Conservation (phyloP, 2,797 vertebrate species). For the Ceyx erithaca region DNA sequence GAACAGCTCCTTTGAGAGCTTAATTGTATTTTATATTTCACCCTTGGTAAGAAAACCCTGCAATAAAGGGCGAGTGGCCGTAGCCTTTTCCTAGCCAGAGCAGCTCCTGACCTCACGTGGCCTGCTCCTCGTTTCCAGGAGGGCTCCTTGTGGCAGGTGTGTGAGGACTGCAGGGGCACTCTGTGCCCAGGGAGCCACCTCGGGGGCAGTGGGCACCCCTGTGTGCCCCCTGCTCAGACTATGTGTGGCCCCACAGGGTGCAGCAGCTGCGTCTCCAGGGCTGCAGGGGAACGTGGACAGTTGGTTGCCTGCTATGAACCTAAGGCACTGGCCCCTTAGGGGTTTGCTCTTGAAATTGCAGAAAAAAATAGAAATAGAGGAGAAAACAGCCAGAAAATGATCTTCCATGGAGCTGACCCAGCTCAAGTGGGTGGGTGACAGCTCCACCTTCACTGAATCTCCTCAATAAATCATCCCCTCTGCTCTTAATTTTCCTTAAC, state of each 20-base stretch:
- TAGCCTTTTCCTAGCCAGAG: neutral
- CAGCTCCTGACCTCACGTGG: neutral
- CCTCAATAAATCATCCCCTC: neutral
- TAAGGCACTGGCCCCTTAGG: neutral
- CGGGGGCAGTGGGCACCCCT: neutral
- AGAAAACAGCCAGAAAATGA: neutral
- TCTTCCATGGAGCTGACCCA: neutral
- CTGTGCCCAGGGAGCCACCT: rapidly evolving
- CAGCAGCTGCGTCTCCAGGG: neutral
- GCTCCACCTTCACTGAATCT: neutral
- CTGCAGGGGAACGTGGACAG: neutral
- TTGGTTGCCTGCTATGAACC: neutral
- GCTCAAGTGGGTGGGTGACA: neutral
- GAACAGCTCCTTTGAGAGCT: neutral
- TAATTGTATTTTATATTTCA: rapidly evolving
- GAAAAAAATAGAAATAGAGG: neutral
- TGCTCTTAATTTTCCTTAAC: neutral
- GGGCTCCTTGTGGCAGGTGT: neutral
- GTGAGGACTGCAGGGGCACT: rapidly evolving
- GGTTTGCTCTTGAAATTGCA: neutral
- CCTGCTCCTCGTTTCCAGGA: neutral
- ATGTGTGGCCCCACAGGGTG: too few relatives aligned
- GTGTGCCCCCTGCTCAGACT: neutral
- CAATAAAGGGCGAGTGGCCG: rapidly evolving
- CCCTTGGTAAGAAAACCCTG: neutral